These are phyloP conservation scores for Apostichopus californicus DNA, from an alignment of 35 echinoderm and acorn worm species.

Conservation along the genomic window DNA sequence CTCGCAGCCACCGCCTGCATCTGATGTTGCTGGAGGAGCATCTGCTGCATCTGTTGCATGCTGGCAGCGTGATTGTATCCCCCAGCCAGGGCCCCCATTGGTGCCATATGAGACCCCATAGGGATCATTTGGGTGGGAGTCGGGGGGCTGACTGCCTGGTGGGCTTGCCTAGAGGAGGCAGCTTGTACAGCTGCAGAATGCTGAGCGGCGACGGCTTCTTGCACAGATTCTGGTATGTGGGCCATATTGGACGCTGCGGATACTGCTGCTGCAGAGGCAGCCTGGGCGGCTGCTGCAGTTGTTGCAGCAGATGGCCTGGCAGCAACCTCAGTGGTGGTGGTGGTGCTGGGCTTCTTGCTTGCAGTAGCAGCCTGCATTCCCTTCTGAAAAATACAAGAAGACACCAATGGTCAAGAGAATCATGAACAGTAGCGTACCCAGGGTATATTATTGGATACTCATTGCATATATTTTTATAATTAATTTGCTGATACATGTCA, in stretches of 20 bases:
- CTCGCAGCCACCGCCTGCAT: constrained; percentile 50
- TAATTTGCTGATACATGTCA: too few relatives aligned
- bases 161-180: constrained; percentile 24
- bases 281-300: constrained; percentile 13
- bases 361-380: constrained; percentile 59
- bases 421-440: not conserved
- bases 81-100: constrained; percentile 30
- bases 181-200: constrained; percentile 35
- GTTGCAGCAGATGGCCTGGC: constrained; percentile 12
- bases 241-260: constrained; percentile 9
- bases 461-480: too few relatives aligned
- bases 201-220: constrained; percentile 44
- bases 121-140: constrained; percentile 48
- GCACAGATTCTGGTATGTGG: constrained; percentile 46
- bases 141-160: constrained; percentile 50
- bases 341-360: constrained; percentile 51
- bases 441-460: too few relatives aligned
- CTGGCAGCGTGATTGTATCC: constrained; percentile 61
- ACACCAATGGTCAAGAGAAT: too few relatives aligned
- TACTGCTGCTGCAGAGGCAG: not conserved
- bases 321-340: constrained; percentile 34
- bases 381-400: constrained; percentile 28
- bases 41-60: constrained; percentile 66
- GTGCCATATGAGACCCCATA: constrained; percentile 51
- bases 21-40: constrained; percentile 59